These are phyloP conservation scores for Latheticus oryzae DNA, from an alignment of 2,888 invertebrate species.

Conservation along the genomic window DNA sequence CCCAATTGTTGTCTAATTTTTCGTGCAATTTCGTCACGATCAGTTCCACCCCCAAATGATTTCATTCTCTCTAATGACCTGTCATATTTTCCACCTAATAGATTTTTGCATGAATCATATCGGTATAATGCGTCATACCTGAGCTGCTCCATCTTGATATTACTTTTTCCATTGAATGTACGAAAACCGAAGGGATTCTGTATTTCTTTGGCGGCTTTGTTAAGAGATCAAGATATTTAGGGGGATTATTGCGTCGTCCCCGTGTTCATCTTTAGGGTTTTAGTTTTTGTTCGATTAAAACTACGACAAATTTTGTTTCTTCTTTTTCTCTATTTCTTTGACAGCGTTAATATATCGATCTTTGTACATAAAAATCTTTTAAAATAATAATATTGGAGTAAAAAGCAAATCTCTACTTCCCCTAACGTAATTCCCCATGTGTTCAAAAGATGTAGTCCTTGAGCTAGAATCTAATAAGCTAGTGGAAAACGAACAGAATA, in stretches of 20 bases:
- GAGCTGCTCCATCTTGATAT: not conserved
- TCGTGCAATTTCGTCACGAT: no score
- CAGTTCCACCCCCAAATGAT: no score
- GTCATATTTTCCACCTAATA: not conserved
- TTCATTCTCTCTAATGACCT: not conserved
- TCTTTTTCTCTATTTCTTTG: constrained; percentile 15
- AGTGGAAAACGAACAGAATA: constrained; percentile 34
- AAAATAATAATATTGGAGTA: constrained; percentile 33
- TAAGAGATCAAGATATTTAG: constrained; percentile 48
- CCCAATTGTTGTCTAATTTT: no score
- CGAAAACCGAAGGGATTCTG: constrained; percentile 42
- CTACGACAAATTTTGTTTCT: constrained; percentile 27
- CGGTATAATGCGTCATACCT: constrained; percentile 3
- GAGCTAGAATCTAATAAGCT: constrained; percentile 46
- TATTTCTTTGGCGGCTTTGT: constrained; percentile 52
- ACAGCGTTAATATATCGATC: no score
- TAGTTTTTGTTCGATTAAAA: constrained; percentile 41
- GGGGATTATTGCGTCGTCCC: constrained; percentile 39
- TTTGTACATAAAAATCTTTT: constrained; percentile 38
- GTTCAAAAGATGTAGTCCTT: constrained; percentile 44
- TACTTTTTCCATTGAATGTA: constrained; percentile 20
- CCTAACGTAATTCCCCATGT: constrained; percentile 44
- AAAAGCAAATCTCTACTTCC: constrained; percentile 27
- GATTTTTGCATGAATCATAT: not conserved
- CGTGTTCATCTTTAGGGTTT: constrained; percentile 31